Conservation (phyloP, 2,888 invertebrate genomes). For the Ophraella communa region DNA sequence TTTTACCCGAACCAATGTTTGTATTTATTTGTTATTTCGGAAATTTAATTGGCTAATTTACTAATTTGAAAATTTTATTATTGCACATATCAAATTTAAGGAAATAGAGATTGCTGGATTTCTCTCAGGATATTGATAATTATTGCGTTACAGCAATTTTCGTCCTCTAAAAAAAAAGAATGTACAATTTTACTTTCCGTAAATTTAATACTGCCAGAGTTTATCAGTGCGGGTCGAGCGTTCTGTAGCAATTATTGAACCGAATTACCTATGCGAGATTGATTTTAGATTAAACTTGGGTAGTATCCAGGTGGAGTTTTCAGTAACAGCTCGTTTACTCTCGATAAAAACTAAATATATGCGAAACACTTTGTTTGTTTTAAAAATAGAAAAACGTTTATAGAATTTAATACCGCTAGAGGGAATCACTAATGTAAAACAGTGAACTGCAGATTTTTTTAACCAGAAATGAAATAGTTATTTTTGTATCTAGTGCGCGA, state of each 20-base stretch:
- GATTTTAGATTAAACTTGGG: constrained; percentile 44
- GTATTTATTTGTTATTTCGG: no score
- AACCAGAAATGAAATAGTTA: no score
- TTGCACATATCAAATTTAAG: no score
- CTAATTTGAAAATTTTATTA: no score
- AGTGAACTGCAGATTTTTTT: no score
- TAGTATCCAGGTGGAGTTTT: constrained; percentile 17
- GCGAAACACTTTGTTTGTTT: background rate
- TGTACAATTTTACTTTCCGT: constrained; percentile 25
- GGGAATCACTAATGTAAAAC: background rate
- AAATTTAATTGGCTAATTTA: no score
- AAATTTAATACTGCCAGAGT: constrained; percentile 39
- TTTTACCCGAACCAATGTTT: no score
- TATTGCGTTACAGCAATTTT: no score
- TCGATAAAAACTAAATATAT: constrained; percentile 1
- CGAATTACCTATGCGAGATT: constrained; percentile 46
- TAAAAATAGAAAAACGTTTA: no score
- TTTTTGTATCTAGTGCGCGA: no score
- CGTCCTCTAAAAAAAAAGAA: background rate
- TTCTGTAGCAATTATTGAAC: constrained; percentile 44
- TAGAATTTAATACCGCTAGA: background rate
- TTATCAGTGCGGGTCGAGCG: constrained; percentile 39
- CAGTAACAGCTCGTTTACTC: constrained; percentile 5
- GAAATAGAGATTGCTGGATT: no score
- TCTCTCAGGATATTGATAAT: no score